phyloP scores from a whole-genome alignment of 2,113 vertebrate species.

The Cyprinodon tularosa region DNA sequence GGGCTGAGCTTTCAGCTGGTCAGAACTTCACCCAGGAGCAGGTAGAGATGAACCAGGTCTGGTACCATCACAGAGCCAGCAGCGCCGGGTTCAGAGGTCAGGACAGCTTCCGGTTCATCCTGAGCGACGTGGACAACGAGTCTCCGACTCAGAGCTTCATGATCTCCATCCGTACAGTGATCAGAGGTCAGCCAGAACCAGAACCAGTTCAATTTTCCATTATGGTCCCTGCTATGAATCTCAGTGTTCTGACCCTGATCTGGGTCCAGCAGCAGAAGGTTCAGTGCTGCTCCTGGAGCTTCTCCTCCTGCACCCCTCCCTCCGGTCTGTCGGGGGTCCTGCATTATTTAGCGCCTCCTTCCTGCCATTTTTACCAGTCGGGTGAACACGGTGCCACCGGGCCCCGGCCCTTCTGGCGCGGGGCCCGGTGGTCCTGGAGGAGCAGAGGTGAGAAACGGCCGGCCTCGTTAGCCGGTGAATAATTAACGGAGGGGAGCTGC shows the following conservation, averaged over 20 bases:
- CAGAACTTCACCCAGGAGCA: constrained; percentile 79
- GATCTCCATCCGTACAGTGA: constrained; percentile 61
- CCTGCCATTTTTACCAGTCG: constrained; percentile 65
- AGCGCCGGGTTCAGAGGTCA: constrained; percentile 60
- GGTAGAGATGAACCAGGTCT: constrained; percentile 78
- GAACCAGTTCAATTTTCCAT: background rate
- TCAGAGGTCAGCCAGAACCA: constrained; percentile 68
- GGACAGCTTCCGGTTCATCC: constrained; percentile 78
- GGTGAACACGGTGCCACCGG: constrained; percentile 54
- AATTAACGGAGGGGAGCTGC: constrained; percentile 62
- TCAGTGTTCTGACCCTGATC: no score
- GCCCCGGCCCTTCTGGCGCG: constrained; percentile 60
- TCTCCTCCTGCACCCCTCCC: background rate
- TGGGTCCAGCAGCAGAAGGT: no score
- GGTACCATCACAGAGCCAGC: constrained; percentile 65
- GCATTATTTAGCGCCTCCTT: constrained; percentile 64
- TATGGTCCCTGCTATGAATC: no score
- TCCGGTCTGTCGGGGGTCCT: constrained; percentile 41
- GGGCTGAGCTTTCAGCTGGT: constrained; percentile 59
- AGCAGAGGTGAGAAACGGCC: constrained; percentile 68
- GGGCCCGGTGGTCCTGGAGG: constrained; percentile 66
- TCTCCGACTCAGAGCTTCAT: constrained; percentile 68
- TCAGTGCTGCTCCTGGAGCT: background rate
- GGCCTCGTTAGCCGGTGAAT: constrained; percentile 68
- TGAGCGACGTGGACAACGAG: constrained; percentile 73